Percentiles rank a stretch among this genome's conserved stretches.
phyloP scores from a whole-genome alignment of 1,140 invertebrate species.

The Macrobrachium rosenbergii region DNA sequence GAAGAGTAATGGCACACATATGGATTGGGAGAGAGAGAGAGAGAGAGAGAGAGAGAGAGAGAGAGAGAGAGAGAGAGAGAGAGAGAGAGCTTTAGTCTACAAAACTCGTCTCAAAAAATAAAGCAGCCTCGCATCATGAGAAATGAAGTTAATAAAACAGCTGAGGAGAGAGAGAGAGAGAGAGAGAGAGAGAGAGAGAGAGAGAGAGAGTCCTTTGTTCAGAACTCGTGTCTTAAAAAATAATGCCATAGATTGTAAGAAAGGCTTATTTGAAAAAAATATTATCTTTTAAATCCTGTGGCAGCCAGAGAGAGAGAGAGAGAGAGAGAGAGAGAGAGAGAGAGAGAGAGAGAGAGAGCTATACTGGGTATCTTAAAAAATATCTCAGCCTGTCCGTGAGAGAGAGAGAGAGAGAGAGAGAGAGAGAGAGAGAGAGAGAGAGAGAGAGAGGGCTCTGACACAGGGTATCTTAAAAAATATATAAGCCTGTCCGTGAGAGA shows the following conservation, averaged over 20 bases:
- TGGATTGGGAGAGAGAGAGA: constrained; percentile 8
- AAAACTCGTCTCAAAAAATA: too few species aligned
- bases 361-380: too few species aligned
- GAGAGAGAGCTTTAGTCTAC: not conserved
- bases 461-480: too few species aligned
- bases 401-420: too few species aligned
- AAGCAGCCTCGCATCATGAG: too few species aligned
- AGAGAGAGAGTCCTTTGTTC: too few species aligned
- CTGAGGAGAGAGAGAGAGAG: not conserved
- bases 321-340: constrained; percentile 11
- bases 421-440: too few species aligned
- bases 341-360: not conserved
- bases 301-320: not conserved
- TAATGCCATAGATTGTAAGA: too few species aligned
- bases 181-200: constrained; percentile 8
- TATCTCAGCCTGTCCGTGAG: too few species aligned
- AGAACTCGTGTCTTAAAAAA: too few species aligned
- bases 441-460: too few species aligned
- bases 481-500: not conserved
- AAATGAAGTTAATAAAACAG: too few species aligned
- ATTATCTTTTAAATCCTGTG: not conserved
- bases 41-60: constrained; percentile 7
- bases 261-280: not conserved
- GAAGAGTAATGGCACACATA: not conserved
- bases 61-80: not conserved